These are phyloP conservation scores for Mustelus asterias DNA, from an alignment of 2,113 vertebrate species.

Conservation along the genomic window DNA sequence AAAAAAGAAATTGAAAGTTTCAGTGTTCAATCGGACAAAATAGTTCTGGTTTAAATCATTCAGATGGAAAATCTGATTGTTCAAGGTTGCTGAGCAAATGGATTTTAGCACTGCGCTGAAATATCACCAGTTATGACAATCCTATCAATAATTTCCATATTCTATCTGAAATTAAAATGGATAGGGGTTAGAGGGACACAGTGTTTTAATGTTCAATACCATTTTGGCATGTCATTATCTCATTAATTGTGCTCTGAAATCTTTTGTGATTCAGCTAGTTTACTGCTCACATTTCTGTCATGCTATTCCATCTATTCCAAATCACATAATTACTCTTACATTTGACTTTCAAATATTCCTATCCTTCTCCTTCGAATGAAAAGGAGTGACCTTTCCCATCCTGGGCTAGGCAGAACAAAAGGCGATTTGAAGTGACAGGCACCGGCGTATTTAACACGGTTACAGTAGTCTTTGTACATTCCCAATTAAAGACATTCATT, in stretches of 20 bases:
- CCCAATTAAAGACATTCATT: background rate
- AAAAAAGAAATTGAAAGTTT: conserved; percentile 16
- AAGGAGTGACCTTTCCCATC: background rate
- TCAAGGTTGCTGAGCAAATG: conserved; percentile 25
- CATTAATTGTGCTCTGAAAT: background rate
- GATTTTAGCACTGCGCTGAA: conserved; percentile 6
- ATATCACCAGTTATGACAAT: background rate
- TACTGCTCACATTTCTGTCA: conserved; percentile 6
- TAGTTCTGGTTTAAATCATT: conserved; percentile 25
- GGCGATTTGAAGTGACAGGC: background rate
- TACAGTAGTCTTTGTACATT: conserved; percentile 1
- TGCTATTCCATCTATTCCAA: conserved; percentile 14
- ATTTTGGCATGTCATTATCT: background rate
- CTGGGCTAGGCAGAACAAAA: background rate
- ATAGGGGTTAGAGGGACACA: background rate
- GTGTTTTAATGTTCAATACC: conserved; percentile 11
- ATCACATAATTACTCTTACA: background rate
- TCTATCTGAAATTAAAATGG: conserved; percentile 17
- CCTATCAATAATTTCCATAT: conserved; percentile 36
- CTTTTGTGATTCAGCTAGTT: conserved; percentile 13
- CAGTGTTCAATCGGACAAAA: conserved; percentile 19
- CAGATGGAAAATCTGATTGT: conserved; percentile 18
- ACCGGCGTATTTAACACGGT: background rate
- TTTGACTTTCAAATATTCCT: background rate
- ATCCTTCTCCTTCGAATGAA: background rate